Evolutionary conservation across 2,797 vertebrate genomes (phyloP), one percentile per base, ranked within the genome.

Genomic region (Phylloscopus collybita): DNA sequence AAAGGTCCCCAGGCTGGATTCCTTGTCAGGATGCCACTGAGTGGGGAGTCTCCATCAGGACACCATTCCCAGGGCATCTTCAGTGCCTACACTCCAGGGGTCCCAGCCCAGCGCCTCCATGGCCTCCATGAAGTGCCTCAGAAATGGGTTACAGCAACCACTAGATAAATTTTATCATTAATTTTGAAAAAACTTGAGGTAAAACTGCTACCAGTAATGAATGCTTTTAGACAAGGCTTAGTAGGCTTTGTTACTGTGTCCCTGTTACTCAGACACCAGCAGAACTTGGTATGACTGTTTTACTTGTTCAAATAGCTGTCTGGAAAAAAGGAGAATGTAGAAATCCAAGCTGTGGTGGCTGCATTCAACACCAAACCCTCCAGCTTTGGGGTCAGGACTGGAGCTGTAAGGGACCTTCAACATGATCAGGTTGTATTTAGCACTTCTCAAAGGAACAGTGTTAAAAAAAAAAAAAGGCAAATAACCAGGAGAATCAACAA

Each of bases 211-310:
- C 66, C 7, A 6, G 84, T 61, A 86, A 65, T 2, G 1, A 56
- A 78, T 49, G 80, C 25, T 88, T 89, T 91, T 89, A 90, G 80
- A 45, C 42, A 88, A 93, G 66, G 62, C 92, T 96, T 93, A 94
- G 92, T 85, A 94, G 56, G 54, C 49, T 92, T 90, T 91, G 88
- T 94, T 93, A 95, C 91, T 51, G 78, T 23, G 74, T 76, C 88
- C 23, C 1, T 54, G 64, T 76, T 36, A 80, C 40, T 88, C 44
- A 49, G 90, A 61, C 72, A 80, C 69, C 59, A 67, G 94, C 82
- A 85, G 76, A 69, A 74, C 75, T 80, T 0, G 0, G 16, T 70
- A 49, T 50, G 86, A 85, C 80, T 95, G 91, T 70, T 93, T 78
- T 1, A 34, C 80, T 88, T 91, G 74, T 90, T 88, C 91, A 86